A percentile compares a stretch with the other conserved stretches of the same genome.
Evolutionary conservation across 2,797 vertebrate genomes (phyloP).

Genomic region (Anguilla obscura): DNA sequence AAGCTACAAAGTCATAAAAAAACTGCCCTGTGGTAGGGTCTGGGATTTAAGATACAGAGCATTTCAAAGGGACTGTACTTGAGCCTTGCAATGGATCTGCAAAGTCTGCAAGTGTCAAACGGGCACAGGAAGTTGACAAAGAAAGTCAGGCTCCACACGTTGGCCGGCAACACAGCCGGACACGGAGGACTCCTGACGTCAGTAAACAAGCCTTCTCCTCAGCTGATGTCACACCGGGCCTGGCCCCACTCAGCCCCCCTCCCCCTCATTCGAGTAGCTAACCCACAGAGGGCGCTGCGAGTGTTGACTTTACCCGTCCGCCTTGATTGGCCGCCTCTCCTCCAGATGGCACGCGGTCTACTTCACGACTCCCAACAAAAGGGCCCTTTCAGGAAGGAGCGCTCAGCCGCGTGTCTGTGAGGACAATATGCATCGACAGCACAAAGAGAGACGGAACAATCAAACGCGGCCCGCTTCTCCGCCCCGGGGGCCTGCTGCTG

Average conservation of each 20-base stretch:
- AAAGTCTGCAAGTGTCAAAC: neutral
- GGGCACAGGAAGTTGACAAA: neutral
- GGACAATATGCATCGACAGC: constrained; percentile 32
- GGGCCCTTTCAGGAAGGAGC: constrained; percentile 25
- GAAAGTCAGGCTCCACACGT: neutral
- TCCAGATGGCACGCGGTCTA: constrained; percentile 43
- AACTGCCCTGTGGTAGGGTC: neutral
- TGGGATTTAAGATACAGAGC: neutral
- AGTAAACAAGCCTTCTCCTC: neutral
- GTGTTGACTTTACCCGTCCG: constrained; percentile 28
- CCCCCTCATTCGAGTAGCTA: constrained; percentile 1
- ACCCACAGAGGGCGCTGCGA: constrained; percentile 45
- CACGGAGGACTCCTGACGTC: neutral
- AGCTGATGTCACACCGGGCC: neutral
- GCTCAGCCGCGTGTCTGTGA: constrained; percentile 41
- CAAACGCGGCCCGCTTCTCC: constrained; percentile 7
- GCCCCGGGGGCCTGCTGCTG: neutral
- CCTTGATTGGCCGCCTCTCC: constrained; percentile 36
- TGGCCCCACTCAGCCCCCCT: neutral
- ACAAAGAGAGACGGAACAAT: constrained; percentile 17
- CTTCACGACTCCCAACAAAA: constrained; percentile 25
- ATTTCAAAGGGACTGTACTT: neutral
- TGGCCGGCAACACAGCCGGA: neutral
- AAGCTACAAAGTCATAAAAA: neutral
- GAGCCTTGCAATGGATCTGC: neutral